A percentile compares a stretch with the other conserved stretches of the same genome.
Conservation (phyloP, 2,113 vertebrate species). For the Zingel zingel region DNA sequence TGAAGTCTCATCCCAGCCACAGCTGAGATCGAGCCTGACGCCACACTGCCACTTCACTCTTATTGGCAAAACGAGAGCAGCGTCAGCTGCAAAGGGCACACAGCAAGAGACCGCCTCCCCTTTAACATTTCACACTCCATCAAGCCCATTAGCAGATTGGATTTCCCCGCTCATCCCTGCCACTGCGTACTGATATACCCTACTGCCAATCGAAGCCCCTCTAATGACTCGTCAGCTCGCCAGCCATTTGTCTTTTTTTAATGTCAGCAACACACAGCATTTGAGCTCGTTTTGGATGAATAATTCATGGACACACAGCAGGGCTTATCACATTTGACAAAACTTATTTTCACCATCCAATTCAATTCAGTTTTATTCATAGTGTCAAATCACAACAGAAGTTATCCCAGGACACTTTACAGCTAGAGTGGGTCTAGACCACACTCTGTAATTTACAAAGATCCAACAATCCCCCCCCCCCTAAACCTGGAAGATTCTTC, state of each 20-base stretch:
- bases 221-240: constrained; percentile 62
- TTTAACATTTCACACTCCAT: constrained; percentile 78
- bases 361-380: no score
- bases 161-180: constrained; percentile 70
- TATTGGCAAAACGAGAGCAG: constrained; percentile 57
- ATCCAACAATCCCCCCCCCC: no score
- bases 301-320: constrained; percentile 34
- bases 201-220: constrained; percentile 53
- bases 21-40: constrained; percentile 56
- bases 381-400: no score
- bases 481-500: constrained; percentile 46
- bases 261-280: constrained; percentile 39
- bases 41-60: constrained; percentile 38
- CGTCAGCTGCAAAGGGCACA: constrained; percentile 72
- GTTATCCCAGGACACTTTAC: no score
- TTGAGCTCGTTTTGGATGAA: constrained; percentile 28
- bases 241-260: constrained; percentile 53
- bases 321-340: constrained; percentile 45
- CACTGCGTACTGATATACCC: constrained; percentile 71
- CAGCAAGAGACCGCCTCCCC: constrained; percentile 63
- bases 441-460: no score
- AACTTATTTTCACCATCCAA: constrained; percentile 28
- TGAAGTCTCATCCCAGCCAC: constrained; percentile 38
- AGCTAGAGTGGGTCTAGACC: no score
- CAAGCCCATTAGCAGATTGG: constrained; percentile 78